A percentile compares a stretch with the other conserved stretches of the same genome.
Conservation (phyloP, 2,888 invertebrate genomes). For the Melinaea menophilus region DNA sequence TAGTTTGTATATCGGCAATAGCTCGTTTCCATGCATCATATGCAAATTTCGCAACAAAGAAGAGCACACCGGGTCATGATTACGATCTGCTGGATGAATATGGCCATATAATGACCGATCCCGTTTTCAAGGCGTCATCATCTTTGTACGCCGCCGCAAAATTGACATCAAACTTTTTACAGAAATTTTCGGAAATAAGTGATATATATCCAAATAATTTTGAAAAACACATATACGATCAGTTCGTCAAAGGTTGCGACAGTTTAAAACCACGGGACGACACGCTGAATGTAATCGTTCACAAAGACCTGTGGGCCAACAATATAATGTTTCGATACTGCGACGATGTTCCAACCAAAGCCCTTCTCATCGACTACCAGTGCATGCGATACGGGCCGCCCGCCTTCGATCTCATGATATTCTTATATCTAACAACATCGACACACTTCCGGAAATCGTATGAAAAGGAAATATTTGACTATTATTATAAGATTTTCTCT, state of each 20-base stretch:
- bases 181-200: conserved; percentile 47
- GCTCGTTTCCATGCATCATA: conserved; percentile 63
- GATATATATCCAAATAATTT: conserved; percentile 36
- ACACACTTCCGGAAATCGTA: conserved; percentile 46
- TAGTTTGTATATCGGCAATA: conserved; percentile 41
- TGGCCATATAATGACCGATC: conserved; percentile 44
- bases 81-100: conserved; percentile 45
- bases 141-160: conserved; percentile 55
- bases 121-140: conserved; percentile 47
- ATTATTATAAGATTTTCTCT: conserved; percentile 50
- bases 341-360: conserved; percentile 43
- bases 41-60: conserved; percentile 50
- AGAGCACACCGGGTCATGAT: conserved; percentile 26
- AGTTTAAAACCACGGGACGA: conserved; percentile 42
- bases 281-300: conserved; percentile 56
- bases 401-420: conserved; percentile 55
- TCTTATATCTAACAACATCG: conserved; percentile 53
- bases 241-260: conserved; percentile 48
- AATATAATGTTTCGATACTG: conserved; percentile 63
- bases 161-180: conserved; percentile 47
- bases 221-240: conserved; percentile 40
- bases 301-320: conserved; percentile 64
- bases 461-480: conserved; percentile 43
- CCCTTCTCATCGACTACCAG: conserved; percentile 61
- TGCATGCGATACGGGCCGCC: conserved; percentile 60